Percentiles rank a stretch among this genome's conserved stretches.
These are phyloP conservation scores for Melanotaenia parkinsoni DNA, from an alignment of 2,797 vertebrate species.

Conservation along the genomic window DNA sequence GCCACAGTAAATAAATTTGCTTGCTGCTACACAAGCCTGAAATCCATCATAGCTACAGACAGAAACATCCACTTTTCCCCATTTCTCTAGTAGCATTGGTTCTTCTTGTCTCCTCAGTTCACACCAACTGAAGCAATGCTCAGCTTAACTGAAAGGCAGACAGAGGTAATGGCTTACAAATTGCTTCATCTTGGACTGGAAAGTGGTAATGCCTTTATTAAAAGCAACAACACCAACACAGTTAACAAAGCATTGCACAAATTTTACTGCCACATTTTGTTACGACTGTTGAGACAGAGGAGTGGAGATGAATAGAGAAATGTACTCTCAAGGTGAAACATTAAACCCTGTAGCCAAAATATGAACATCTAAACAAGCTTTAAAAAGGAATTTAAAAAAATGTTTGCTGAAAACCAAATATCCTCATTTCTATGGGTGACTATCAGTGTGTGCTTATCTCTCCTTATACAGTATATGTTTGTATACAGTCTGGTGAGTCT, in stretches of 20 bases:
- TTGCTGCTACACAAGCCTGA: slow-evolving; percentile 26
- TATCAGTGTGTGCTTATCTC: neutral
- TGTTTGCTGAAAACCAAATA: neutral
- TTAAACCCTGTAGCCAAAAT: neutral
- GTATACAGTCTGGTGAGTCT: neutral
- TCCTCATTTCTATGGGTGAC: neutral
- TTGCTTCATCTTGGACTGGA: slow-evolving; percentile 48
- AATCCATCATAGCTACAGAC: slow-evolving; percentile 40
- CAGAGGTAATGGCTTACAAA: slow-evolving; percentile 62
- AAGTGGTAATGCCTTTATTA: slow-evolving; percentile 49
- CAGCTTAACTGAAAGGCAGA: slow-evolving; percentile 43
- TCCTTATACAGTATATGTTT: neutral
- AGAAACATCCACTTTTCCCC: slow-evolving; percentile 19
- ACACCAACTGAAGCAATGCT: slow-evolving; percentile 35
- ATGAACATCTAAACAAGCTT: slow-evolving; percentile 4
- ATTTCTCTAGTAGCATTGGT: slow-evolving; percentile 1
- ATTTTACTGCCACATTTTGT: slow-evolving; percentile 7
- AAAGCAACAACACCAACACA: slow-evolving; percentile 18
- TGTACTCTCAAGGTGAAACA: neutral
- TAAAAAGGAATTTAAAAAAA: neutral
- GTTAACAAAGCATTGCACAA: slow-evolving; percentile 2
- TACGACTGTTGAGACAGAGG: neutral
- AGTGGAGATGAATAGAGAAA: neutral
- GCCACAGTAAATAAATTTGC: slow-evolving; percentile 35
- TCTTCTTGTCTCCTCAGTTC: slow-evolving; percentile 19